These are phyloP conservation scores for Leucoptera coffeella DNA, from an alignment of 2,888 invertebrate species.

Conservation along the genomic window DNA sequence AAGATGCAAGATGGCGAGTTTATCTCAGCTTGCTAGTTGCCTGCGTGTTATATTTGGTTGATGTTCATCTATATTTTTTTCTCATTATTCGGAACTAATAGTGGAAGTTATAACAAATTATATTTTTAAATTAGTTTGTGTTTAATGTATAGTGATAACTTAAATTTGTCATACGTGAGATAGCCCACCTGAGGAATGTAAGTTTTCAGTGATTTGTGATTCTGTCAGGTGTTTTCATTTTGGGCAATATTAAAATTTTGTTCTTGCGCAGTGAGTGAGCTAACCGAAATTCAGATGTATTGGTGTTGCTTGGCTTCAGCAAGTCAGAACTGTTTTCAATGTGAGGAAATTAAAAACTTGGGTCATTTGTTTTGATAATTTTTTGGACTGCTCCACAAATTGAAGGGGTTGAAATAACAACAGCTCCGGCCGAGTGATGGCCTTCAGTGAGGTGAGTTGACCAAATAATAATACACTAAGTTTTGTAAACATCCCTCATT, in stretches of 20 bases:
- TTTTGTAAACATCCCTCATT: too few relatives aligned
- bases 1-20: slow-evolving; percentile 53
- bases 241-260: slow-evolving; percentile 45
- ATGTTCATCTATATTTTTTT: slow-evolving; percentile 24
- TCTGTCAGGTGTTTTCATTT: slow-evolving; percentile 55
- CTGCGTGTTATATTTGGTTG: slow-evolving; percentile 33
- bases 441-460: slow-evolving; percentile 69
- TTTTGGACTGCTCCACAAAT: slow-evolving; percentile 27
- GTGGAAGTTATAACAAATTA: too few relatives aligned
- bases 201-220: slow-evolving; percentile 58
- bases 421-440: slow-evolving; percentile 63
- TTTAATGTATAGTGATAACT: background rate
- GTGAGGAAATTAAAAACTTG: slow-evolving; percentile 47
- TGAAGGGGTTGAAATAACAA: slow-evolving; percentile 48
- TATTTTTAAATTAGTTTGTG: background rate
- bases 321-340: slow-evolving; percentile 49
- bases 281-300: slow-evolving; percentile 46
- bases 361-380: slow-evolving; percentile 51
- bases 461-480: background rate
- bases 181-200: slow-evolving; percentile 62
- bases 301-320: slow-evolving; percentile 46
- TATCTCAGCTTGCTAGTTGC: slow-evolving; percentile 45
- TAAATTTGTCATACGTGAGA: too few relatives aligned
- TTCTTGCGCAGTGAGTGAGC: slow-evolving; percentile 51
- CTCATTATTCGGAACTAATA: slow-evolving; percentile 1